phyloP scores from a whole-genome alignment of 1,140 invertebrate genomes.

The Pseudachorutes palmiensis region DNA sequence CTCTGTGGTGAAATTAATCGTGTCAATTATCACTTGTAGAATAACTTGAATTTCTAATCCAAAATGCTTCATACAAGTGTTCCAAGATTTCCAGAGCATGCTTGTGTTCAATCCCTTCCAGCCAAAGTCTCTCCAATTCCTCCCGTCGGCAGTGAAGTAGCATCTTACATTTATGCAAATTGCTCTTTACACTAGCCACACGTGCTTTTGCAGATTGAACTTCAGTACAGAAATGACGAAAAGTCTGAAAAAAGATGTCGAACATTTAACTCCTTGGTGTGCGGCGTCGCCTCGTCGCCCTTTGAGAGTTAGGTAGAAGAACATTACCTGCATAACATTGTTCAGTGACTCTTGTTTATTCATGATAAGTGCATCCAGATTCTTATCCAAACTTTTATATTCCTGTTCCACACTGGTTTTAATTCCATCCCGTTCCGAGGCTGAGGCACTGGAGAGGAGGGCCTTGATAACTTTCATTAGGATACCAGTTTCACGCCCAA shows the following conservation, averaged over 20 bases:
- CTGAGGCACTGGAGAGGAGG: constrained; percentile 82
- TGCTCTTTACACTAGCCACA: constrained; percentile 75
- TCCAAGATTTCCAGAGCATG: constrained; percentile 76
- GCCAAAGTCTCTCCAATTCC: constrained; percentile 84
- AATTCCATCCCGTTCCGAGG: constrained; percentile 88
- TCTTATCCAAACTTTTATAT: constrained; percentile 80
- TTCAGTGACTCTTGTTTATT: constrained; percentile 79
- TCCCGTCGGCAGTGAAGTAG: constrained; percentile 82
- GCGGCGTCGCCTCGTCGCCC: not conserved
- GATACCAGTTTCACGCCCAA: constrained; percentile 52
- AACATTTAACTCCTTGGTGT: not conserved
- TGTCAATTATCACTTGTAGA: constrained; percentile 3
- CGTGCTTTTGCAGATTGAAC: constrained; percentile 71
- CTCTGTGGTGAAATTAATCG: constrained; percentile 49
- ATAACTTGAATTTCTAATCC: not conserved
- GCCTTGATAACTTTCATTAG: constrained; percentile 88
- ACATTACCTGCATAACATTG: constrained; percentile 65
- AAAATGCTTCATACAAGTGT: constrained; percentile 62
- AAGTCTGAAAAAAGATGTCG: constrained; percentile 54
- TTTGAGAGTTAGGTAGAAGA: not conserved
- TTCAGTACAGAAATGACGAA: constrained; percentile 66
- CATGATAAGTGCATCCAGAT: constrained; percentile 78
- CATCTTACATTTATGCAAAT: constrained; percentile 80
- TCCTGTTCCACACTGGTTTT: constrained; percentile 87
- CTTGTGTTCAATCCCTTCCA: constrained; percentile 86